Evolutionary conservation across 2,113 vertebrate genomes (phyloP).

Genomic region (Caretta caretta): DNA sequence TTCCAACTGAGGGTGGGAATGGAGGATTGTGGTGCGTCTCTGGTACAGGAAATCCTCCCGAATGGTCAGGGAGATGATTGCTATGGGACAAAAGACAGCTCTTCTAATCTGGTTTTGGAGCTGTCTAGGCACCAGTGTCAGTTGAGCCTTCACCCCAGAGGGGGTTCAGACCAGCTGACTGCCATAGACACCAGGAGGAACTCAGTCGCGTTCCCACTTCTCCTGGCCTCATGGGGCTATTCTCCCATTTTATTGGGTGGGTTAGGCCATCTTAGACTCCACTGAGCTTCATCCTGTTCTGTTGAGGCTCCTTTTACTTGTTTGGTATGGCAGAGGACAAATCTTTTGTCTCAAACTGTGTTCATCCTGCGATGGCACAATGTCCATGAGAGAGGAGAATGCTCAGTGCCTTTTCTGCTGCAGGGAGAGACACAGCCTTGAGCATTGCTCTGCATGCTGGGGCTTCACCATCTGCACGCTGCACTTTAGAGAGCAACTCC

Average conservation of each 20-base stretch:
- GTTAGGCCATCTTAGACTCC: background rate
- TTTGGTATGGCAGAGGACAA: background rate
- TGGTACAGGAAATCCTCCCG: background rate
- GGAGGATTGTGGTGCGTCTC: background rate
- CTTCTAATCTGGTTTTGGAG: background rate
- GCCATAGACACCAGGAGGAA: background rate
- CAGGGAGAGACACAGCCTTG: background rate
- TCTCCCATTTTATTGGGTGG: background rate
- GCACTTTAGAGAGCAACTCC: background rate
- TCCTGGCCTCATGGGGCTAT: background rate
- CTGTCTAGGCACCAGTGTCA: background rate
- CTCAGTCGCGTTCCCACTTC: background rate
- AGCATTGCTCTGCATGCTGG: background rate
- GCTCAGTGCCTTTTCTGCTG: background rate
- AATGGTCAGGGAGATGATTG: background rate
- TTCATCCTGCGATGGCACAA: rapidly evolving
- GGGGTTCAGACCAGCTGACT: background rate
- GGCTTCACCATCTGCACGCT: background rate
- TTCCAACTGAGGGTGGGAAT: background rate
- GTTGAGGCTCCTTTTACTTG: background rate
- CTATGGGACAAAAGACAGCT: background rate
- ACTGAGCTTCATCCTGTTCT: background rate
- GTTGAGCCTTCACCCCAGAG: background rate
- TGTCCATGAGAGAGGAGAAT: background rate
- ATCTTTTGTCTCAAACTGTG: background rate